These are phyloP conservation scores for Phoenoteleia sp. DNA, from an alignment of 2,888 invertebrate species.

Conservation along the genomic window DNA sequence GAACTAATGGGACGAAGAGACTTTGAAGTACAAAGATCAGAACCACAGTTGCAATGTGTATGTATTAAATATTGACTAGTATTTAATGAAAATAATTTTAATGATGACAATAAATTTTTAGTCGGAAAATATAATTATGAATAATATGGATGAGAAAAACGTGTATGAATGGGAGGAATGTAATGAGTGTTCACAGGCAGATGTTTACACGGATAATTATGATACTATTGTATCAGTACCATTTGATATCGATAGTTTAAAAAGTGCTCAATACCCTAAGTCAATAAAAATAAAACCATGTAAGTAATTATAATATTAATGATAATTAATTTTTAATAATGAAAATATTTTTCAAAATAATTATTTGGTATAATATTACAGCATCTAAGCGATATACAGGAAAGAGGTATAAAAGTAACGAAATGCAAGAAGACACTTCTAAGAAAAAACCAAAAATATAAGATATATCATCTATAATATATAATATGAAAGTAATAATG, in stretches of 20 bases:
- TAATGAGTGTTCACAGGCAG: conserved; percentile 42
- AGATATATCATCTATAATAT: too few species aligned
- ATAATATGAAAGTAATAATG: too few species aligned
- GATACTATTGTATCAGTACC: conserved; percentile 49
- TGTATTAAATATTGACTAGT: too few species aligned
- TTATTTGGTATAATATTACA: neutral
- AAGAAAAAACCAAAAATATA: too few species aligned
- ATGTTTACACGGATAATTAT: conserved; percentile 15
- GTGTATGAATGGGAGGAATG: conserved; percentile 62
- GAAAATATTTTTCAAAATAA: neutral
- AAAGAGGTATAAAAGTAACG: too few species aligned
- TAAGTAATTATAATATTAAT: too few species aligned
- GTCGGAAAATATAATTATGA: neutral
- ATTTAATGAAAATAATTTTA: too few species aligned
- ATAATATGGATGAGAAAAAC: neutral
- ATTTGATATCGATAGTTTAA: conserved; percentile 46
- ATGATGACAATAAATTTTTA: too few species aligned
- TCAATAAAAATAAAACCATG: neutral
- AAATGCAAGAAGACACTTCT: too few species aligned
- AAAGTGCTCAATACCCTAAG: neutral
- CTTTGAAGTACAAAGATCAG: neutral
- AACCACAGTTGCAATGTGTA: too few species aligned
- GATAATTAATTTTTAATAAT: neutral
- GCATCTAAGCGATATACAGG: too few species aligned
- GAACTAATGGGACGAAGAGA: conserved; percentile 53